Percentiles rank a stretch among this genome's conserved stretches.
phyloP scores from a whole-genome alignment of 2,797 vertebrate species.

The Sebastes baramenuke region DNA sequence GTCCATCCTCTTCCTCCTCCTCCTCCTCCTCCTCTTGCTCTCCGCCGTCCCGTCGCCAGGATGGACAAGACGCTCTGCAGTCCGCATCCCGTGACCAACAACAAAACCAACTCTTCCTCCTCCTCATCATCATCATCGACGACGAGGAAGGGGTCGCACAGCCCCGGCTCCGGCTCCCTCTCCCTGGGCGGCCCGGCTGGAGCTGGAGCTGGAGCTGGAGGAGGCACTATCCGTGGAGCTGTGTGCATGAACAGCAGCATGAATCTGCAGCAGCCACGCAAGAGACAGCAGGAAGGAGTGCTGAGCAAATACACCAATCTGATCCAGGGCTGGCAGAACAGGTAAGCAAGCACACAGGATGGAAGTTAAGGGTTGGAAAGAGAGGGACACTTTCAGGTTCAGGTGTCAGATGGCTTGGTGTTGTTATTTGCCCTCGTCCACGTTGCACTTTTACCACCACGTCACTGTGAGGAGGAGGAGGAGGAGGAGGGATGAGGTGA shows the following conservation, averaged over 20 bases:
- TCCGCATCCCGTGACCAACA: slow-evolving; percentile 72
- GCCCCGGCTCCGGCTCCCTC: slow-evolving; percentile 74
- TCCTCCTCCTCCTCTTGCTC: slow-evolving; percentile 33
- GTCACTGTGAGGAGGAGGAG: slow-evolving; percentile 45
- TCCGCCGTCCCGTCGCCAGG: slow-evolving; percentile 70
- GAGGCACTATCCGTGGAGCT: slow-evolving; percentile 52
- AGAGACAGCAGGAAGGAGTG: slow-evolving; percentile 88
- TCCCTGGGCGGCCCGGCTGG: slow-evolving; percentile 68
- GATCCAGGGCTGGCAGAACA: slow-evolving; percentile 98
- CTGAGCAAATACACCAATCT: slow-evolving; percentile 99
- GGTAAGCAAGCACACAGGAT: slow-evolving; percentile 79
- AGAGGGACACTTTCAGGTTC: background rate
- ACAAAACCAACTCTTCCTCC: slow-evolving; percentile 61
- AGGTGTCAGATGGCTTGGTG: slow-evolving; percentile 25
- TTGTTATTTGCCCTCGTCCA: slow-evolving; percentile 69
- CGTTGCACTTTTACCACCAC: slow-evolving; percentile 73
- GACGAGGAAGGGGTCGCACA: slow-evolving; percentile 74
- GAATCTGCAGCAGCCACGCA: slow-evolving; percentile 73
- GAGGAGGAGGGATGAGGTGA: background rate
- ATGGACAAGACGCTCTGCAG: slow-evolving; percentile 81
- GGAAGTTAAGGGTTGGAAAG: background rate
- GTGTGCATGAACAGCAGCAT: slow-evolving; percentile 68
- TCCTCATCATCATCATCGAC: slow-evolving; percentile 36
- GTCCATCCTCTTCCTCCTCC: slow-evolving; percentile 45
- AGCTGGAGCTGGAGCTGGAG: slow-evolving; percentile 69